Base-by-base conservation (phyloP, 2,797 vertebrate genomes). In the Ceryle rudis region DNA sequence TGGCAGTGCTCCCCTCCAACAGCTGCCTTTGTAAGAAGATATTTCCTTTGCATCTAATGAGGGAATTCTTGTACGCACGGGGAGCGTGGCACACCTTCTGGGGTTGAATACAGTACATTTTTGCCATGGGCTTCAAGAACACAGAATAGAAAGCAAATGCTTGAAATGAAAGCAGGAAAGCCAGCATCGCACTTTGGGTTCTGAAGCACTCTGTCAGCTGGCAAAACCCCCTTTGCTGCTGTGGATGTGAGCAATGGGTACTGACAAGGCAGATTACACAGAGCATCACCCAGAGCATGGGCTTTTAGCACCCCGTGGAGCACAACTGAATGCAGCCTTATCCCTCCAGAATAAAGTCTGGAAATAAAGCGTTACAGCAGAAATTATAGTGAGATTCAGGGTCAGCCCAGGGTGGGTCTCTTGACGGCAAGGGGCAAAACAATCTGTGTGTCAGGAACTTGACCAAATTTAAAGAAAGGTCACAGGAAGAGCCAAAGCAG, bases 241-340 rank as follows among this genome's bases (percentile, higher is more conserved):
- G 26, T 20, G 54, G n/a, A 75, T 54, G 54, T 49, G 67, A 88
- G 49, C 12, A 5, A 82, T 51, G 80, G 44, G 47, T 82, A 95
- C 72, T 67, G 89, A 88, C 58, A 79, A 88, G 82, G 86, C 86
- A 88, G 80, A 88, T 92, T 75, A 88, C 66, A 79, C 66, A 92
- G 64, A 89, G 74, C 90, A 94, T 86, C 94, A 89, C 91, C 89
- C 74, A 92, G 81, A 91, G 31, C 51, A 51, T 0, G 1, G 49
- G 75, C 85, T 96, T 95, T 94, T 75, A 96, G 55, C 79, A 94
- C 39, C 51, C 39, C 42, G 71, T 57, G 55, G 46, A 97, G 57
- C 64, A 73, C 51, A 89, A 91, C 3, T 69, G 41, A 96, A 89
- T 41, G 33, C 74, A 58, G 78, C 11, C 70, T 73, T 60, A 88